These are phyloP conservation scores for pig (Sus scrofa) DNA, from an alignment of 2,113 vertebrate species.

Conservation along the genomic window T2T-Sscrofa CM000817.6:8840501-8841000, in stretches of 20 bases:
- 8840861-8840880: background rate
- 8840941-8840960: no score
- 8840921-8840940: background rate
- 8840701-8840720: background rate
- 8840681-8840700: background rate
- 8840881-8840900: background rate
- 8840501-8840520: background rate
- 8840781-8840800: background rate
- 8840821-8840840: background rate
- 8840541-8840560: background rate
- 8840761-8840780: background rate
- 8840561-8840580: background rate
- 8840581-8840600: background rate
- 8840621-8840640: background rate
- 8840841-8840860: background rate
- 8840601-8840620: background rate
- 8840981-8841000: background rate
- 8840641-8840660: background rate
- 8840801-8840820: conserved; percentile 8
- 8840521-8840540: background rate
- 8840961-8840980: background rate
- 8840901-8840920: background rate
- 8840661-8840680: background rate
- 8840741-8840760: background rate
- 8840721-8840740: background rate